These are phyloP conservation scores for Propithecus deckenii DNA, from an alignment of 2,797 vertebrate species.

Conservation along the genomic window DNA sequence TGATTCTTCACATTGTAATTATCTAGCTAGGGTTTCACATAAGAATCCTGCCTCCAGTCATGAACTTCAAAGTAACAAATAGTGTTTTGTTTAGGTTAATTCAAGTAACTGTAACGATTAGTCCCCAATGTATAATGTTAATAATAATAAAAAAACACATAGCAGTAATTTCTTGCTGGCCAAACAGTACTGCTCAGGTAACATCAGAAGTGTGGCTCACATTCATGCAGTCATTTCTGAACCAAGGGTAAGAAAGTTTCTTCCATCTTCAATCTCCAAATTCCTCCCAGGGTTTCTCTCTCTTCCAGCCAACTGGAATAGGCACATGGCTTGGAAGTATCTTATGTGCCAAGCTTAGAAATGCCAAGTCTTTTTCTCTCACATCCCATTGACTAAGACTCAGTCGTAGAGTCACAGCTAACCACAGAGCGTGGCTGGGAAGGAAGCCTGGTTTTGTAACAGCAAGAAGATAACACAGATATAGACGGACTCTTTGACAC, in stretches of 20 bases:
- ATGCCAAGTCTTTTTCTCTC: not conserved
- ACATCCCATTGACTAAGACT: not conserved
- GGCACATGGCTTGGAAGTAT: no score
- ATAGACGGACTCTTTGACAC: not conserved
- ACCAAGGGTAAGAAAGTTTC: not conserved
- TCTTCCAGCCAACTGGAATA: not conserved
- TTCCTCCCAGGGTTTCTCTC: not conserved
- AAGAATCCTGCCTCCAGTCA: not conserved
- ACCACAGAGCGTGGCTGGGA: not conserved
- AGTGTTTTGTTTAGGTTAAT: not conserved
- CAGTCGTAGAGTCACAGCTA: fast-evolving
- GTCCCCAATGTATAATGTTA: not conserved
- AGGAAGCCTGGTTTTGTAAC: not conserved
- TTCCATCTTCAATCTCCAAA: not conserved
- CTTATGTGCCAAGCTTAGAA: not conserved
- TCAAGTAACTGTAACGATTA: not conserved
- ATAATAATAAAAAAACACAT: not conserved
- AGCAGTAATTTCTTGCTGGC: not conserved
- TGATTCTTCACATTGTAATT: not conserved
- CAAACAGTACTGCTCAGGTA: not conserved
- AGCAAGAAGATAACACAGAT: not conserved
- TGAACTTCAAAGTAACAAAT: not conserved
- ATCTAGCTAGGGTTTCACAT: not conserved
- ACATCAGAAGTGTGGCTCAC: no score
- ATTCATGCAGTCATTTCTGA: not conserved